Evolutionary conservation across 2,888 invertebrate genomes (phyloP).

Genomic region (Drepanosiphum platanoidis): DNA sequence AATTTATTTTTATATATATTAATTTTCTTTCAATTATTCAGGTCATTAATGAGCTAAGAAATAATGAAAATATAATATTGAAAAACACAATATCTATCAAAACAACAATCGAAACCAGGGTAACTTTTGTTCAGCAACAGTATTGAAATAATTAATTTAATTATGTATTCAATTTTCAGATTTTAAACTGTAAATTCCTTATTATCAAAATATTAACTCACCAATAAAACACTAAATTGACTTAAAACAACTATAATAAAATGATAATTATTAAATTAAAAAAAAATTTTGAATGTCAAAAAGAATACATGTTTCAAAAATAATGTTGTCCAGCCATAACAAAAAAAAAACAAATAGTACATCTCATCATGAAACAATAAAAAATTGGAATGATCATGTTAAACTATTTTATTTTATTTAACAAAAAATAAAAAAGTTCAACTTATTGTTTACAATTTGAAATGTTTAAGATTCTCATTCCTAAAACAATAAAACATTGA

Average conservation of each 20-base stretch:
- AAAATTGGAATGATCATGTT: background rate
- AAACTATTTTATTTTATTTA: background rate
- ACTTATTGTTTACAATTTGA: no score
- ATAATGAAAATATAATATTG: background rate
- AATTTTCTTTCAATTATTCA: background rate
- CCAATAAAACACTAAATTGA: background rate
- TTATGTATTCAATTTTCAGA: background rate
- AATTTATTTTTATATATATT: background rate
- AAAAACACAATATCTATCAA: background rate
- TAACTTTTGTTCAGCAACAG: conserved; percentile 25
- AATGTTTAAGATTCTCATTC: no score
- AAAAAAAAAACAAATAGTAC: background rate
- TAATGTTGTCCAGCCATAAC: conserved; percentile 17
- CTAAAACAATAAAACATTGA: background rate
- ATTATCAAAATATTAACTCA: background rate
- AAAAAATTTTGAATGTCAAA: background rate
- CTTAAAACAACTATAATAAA: background rate
- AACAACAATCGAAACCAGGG: conserved; percentile 23
- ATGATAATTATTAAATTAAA: background rate
- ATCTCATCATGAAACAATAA: background rate
- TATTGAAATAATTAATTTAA: background rate
- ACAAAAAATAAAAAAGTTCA: background rate
- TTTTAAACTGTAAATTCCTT: background rate
- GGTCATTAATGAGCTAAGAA: background rate
- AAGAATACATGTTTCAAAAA: background rate